Evolutionary conservation across 1,140 invertebrate genomes (phyloP), one percentile per base, ranked within the genome.

Genomic region (Hesperophylax magnus): DNA sequence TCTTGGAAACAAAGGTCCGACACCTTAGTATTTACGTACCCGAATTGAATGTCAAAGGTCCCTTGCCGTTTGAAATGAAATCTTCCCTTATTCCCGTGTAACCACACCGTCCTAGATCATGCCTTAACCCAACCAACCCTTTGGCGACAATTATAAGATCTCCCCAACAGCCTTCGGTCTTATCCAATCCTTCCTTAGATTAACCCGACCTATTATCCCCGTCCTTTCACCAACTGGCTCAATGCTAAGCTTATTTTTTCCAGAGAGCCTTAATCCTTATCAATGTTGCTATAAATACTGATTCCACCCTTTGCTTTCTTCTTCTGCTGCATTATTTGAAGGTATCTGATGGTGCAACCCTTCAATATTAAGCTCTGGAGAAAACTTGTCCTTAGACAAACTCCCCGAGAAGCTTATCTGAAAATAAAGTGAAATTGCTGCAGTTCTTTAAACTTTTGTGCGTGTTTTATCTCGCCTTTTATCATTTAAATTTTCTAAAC

Each of bases 231-330:
- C 47, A n/a, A 17, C 58, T 52, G 34, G 53, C 22, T 72, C 20
- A 77, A 27, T n/a, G 75, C 63, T 67, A 69, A 78, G 47, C 77
- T 78, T 78, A 69, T n/a, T 63, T 78, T 78, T 78, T 78, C 54
- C 61, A 67, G 52, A 17, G 18, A 34, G 61, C 8, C 22, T 52
- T 67, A 20, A 39, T 61, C 22, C 56, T 77, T 78, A 78, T 69
- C 77, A 53, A 27, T 20, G 39, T 78, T 27, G 39, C 77, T 54
- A 78, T 78, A 78, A 78, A 78, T 78, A 78, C 47, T 17, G 47
- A 65, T 52, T 52, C 52, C 18, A 14, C 22, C 24, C 74, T 27
- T 60, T 54, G 27, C 34, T 31, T 47, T 47, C 39, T 47, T 47
- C 34, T 34, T 34, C 11, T 15, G 22, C 7, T 34, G 65, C 27